phyloP scores from a whole-genome alignment of 2,797 vertebrate genomes.

The Lithobates sylvaticus region DNA sequence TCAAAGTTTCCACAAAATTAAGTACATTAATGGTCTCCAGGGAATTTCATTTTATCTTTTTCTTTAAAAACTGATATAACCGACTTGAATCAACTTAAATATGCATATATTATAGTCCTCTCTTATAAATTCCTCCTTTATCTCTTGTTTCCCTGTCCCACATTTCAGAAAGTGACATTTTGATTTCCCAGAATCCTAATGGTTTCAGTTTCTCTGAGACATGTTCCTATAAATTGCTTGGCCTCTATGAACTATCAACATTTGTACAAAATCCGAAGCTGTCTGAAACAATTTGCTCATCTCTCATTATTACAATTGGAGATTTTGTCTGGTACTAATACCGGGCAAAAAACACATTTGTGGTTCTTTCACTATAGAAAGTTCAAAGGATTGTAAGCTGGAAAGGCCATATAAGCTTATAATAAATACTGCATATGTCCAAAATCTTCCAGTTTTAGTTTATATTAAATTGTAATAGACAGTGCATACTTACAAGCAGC shows the following conservation, averaged over 20 bases:
- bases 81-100: background rate
- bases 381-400: background rate
- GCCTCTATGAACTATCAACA: conserved; percentile 9
- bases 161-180: background rate
- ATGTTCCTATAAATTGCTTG: conserved; percentile 15
- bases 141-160: background rate
- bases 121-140: background rate
- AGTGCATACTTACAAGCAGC: background rate
- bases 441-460: background rate
- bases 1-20: too few species aligned
- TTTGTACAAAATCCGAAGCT: conserved; percentile 2
- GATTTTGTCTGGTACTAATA: conserved; percentile 2
- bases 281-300: conserved; percentile 7
- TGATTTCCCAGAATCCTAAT: conserved; percentile 7
- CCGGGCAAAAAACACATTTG: background rate
- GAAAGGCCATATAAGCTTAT: background rate
- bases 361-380: background rate
- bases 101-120: background rate
- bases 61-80: background rate
- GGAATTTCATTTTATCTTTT: too few species aligned
- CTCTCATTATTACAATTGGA: conserved; percentile 4
- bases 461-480: background rate
- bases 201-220: conserved; percentile 3
- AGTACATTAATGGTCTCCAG: too few species aligned
- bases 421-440: background rate